These are phyloP conservation scores for Onychostoma macrolepis DNA, from an alignment of 2,113 vertebrate species.

Conservation along the genomic window DNA sequence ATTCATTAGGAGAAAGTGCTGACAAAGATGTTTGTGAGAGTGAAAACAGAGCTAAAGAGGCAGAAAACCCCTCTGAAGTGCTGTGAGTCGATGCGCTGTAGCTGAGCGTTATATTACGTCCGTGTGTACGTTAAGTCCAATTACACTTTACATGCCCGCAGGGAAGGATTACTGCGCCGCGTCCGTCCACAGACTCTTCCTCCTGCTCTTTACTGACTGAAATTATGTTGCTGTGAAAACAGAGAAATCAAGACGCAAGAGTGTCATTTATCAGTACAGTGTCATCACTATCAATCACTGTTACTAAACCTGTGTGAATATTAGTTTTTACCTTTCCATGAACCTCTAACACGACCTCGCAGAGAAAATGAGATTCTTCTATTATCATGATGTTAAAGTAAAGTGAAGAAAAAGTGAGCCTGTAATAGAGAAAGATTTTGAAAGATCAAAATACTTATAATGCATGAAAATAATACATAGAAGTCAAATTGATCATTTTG, in stretches of 20 bases:
- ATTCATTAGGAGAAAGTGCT: constrained; percentile 10
- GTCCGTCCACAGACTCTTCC: constrained; percentile 27
- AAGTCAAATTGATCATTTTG: background rate
- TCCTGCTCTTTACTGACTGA: background rate
- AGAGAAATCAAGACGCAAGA: background rate
- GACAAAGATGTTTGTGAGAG: background rate
- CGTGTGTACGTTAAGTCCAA: background rate
- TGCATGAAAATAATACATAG: background rate
- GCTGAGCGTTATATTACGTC: background rate
- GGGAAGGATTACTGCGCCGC: constrained; percentile 20
- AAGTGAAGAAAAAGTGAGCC: background rate
- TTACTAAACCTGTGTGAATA: background rate
- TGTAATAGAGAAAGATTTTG: no score
- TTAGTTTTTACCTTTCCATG: background rate
- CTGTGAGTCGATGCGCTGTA: background rate
- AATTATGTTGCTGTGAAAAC: background rate
- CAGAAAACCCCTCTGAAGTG: background rate
- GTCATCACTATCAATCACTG: background rate
- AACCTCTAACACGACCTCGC: background rate
- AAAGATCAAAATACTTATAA: background rate
- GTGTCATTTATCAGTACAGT: background rate
- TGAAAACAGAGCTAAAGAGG: background rate
- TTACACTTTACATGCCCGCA: background rate
- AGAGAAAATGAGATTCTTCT: background rate
- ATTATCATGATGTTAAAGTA: background rate